Base-by-base conservation (phyloP, 2,113 vertebrate species). In the Cygnus atratus region DNA sequence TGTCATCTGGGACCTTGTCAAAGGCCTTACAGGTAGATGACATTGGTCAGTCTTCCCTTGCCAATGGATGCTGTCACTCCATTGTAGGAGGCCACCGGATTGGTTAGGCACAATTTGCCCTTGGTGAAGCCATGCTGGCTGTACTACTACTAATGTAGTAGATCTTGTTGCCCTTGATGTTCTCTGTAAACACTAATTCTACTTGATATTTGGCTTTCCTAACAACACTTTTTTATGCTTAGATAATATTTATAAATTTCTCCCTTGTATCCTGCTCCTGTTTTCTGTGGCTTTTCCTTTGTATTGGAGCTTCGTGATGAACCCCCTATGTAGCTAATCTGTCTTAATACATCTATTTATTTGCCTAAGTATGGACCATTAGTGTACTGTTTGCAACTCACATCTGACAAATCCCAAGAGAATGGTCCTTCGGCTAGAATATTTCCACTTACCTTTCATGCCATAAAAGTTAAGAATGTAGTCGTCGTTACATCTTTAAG, bases 251-350 rank as follows among this genome's bases (percentile, higher is more conserved):
- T 89, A 20, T 62, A 70, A 80, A 70, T 43, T 80, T 17, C 16
- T 61, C 10, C 10, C 90, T 43, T 57, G 7, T 13, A 85, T 22
- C 5, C 17, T 66, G 4, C 39, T 75, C 6, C 52, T 22, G 2
- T 46, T 84, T 44, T 44, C 43, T 55, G 31, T 16, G 3, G 3
- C 6, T n/a, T 86, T 68, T 24, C 29, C 2, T 88, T 88, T 50
- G 10, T 37, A 41, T 15, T 74, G 24, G 31, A 78, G 62, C 15
- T 54, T 7, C 9, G 33, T 3, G 11, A 1, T 71, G 48, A 66
- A 55, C 2, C 7, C 9, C 2, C 3, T 63, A 21, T 20, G 37
- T 70, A 73, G 3, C 4, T 50, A 57, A 22, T 12, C 0, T 8
- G 0, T 13, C 70, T 84, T 33, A 33, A 52, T 9, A 44, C 6